These are phyloP conservation scores for Euwallacea similis DNA, from an alignment of 1,140 invertebrate genomes.

Conservation along the genomic window DNA sequence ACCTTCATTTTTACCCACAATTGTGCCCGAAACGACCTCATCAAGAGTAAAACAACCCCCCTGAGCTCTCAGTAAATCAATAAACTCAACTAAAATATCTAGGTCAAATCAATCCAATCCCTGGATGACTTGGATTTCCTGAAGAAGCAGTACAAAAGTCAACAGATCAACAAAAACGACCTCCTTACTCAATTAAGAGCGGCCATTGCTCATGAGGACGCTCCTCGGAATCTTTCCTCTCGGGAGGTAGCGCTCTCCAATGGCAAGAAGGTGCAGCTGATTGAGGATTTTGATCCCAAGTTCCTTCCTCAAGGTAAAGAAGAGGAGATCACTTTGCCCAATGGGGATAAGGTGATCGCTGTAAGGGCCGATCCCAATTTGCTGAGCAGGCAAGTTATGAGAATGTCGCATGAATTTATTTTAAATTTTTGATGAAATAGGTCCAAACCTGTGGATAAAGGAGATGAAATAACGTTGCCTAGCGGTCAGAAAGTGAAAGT, in stretches of 20 bases:
- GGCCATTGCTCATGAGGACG: slow-evolving; percentile 63
- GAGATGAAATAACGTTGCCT: slow-evolving; percentile 63
- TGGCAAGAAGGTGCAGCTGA: slow-evolving; percentile 74
- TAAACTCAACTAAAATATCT: slow-evolving; percentile 24
- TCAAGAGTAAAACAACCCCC: neutral
- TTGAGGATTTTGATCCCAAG: slow-evolving; percentile 66
- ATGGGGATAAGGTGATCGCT: slow-evolving; percentile 73
- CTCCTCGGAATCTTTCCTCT: slow-evolving; percentile 69
- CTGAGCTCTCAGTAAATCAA: slow-evolving; percentile 33
- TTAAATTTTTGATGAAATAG: neutral
- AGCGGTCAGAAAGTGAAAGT: slow-evolving; percentile 75
- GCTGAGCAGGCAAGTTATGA: slow-evolving; percentile 35
- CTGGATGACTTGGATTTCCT: slow-evolving; percentile 50
- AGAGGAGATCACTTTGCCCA: slow-evolving; percentile 68
- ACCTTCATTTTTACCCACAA: slow-evolving; percentile 32
- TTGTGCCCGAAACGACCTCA: slow-evolving; percentile 11
- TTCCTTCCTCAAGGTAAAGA: slow-evolving; percentile 59
- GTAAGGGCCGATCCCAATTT: slow-evolving; percentile 66
- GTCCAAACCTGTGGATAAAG: slow-evolving; percentile 34
- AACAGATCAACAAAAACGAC: slow-evolving; percentile 59
- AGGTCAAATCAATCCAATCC: slow-evolving; percentile 48
- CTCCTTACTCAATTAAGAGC: slow-evolving; percentile 71
- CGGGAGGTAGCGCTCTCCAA: slow-evolving; percentile 72
- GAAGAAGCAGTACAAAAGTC: slow-evolving; percentile 50
- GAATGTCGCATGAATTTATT: neutral